Evolutionary conservation across 2,888 invertebrate species (phyloP).

Genomic region (Eulithis prunata): DNA sequence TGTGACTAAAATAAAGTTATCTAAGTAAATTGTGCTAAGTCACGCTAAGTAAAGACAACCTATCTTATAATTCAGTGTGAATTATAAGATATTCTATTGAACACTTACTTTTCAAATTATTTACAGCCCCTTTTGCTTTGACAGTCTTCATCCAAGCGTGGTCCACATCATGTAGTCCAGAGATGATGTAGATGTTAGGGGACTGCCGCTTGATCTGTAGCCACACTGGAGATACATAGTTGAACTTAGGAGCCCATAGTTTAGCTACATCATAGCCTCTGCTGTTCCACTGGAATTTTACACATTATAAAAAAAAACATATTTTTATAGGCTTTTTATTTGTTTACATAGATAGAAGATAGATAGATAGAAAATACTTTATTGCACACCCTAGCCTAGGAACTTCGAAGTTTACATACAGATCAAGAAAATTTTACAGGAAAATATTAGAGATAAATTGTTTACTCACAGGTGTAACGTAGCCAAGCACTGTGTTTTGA

Average conservation of each 20-base stretch:
- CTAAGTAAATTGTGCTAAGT: too few species aligned
- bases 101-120: conserved; percentile 84
- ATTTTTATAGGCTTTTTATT: too few species aligned
- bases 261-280: conserved; percentile 97
- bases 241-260: conserved; percentile 94
- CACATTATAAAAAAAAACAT: too few species aligned
- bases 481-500: conserved; percentile 91
- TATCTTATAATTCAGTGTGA: too few species aligned
- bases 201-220: conserved; percentile 90
- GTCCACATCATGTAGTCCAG: conserved; percentile 93
- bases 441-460: background rate
- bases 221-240: conserved; percentile 97
- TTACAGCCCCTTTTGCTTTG: conserved; percentile 82
- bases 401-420: too few species aligned
- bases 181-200: conserved; percentile 86
- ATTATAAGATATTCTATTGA: too few species aligned
- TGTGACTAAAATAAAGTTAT: too few species aligned
- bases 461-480: conserved; percentile 91
- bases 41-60: too few species aligned
- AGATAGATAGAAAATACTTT: too few species aligned
- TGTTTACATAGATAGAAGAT: too few species aligned
- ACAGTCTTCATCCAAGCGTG: conserved; percentile 92
- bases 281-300: conserved; percentile 92
- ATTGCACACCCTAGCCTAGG: too few species aligned
- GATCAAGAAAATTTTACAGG: too few species aligned